Percentiles rank a stretch among this genome's conserved stretches.
These are phyloP conservation scores for Chrysogorgia sp. DNA, from an alignment of 92 coral and sea anemone species.

Conservation along the genomic window DNA sequence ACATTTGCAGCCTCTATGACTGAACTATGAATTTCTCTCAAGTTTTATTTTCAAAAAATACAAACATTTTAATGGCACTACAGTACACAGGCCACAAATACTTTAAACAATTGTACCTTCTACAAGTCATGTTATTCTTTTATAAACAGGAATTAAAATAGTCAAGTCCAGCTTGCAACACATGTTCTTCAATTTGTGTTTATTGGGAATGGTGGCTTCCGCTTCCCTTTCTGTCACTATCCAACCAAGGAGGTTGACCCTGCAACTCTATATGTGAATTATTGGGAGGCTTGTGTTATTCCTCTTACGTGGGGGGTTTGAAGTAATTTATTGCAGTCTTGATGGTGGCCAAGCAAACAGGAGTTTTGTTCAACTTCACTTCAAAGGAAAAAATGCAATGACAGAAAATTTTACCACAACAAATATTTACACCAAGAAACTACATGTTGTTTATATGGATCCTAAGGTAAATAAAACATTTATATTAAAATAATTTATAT, in stretches of 20 bases:
- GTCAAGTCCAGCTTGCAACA: slow-evolving; percentile 38
- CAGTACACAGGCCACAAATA: too few species aligned
- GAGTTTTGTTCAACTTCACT: slow-evolving; percentile 44
- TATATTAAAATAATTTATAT: too few species aligned
- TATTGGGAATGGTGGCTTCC: slow-evolving; percentile 54
- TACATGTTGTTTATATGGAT: slow-evolving; percentile 42
- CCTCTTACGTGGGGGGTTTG: slow-evolving; percentile 43
- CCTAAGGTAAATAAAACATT: slow-evolving; percentile 42
- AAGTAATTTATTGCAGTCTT: slow-evolving; percentile 28
- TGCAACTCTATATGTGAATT: slow-evolving; percentile 28
- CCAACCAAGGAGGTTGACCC: slow-evolving; percentile 60
- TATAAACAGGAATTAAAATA: too few species aligned
- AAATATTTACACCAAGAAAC: slow-evolving; percentile 56
- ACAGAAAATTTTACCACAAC: slow-evolving; percentile 43
- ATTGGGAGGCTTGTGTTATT: slow-evolving; percentile 57
- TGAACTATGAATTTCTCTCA: too few species aligned
- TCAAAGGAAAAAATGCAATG: slow-evolving; percentile 19
- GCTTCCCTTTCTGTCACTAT: slow-evolving; percentile 66
- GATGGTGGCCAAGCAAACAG: slow-evolving; percentile 59
- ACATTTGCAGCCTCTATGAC: too few species aligned
- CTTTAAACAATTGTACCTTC: too few species aligned
- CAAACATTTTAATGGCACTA: too few species aligned
- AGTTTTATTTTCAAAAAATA: too few species aligned
- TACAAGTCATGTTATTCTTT: too few species aligned
- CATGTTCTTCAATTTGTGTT: slow-evolving; percentile 72